Evolutionary conservation across 2,113 vertebrate species (phyloP), one percentile per base, ranked within the genome.

Genomic region (Climacteris rufus): DNA sequence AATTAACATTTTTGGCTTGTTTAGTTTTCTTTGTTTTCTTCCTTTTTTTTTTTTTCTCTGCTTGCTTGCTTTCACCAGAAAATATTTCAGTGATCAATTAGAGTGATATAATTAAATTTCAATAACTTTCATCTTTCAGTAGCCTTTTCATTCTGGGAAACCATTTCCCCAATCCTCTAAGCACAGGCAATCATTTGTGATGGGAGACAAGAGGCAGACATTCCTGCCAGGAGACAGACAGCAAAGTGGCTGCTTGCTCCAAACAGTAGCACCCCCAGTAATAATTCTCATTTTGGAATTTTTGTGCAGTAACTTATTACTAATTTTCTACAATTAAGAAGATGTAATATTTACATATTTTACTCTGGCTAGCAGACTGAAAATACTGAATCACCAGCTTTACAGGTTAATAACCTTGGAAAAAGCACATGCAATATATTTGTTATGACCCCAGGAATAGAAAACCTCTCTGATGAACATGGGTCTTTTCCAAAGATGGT

Each of bases 31-130:
- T 50, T n/a, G 2, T n/a, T 22, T 8, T 7, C 6, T 13, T 12
- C 6, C 16, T 13, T 25, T 45, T 9, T 47, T 14, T 4, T 13
- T 16, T 7, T 21, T 8, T 18, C 28, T 47, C n/a, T 71, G 8
- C 42, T 75, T 63, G 10, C 47, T 54, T 89, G 21, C 27, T 87
- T 84, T 71, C 37, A 39, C 6, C 11, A 86, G 63, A 89, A 69
- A 87, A 79, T 85, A 93, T 42, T 86, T 70, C 59, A 82, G 61
- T 31, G 35, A 90, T 91, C 75, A 91, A 31, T 78, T 90, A 88
- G 25, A 79, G 35, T 40, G 28, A 81, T 89, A 80, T 42, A 91
- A 91, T 94, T 94, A 93, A 88, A 93, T 92, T 83, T 72, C 33
- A 72, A 11, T 86, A 92, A 47, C 18, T 74, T 90, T 64, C 31